Base-by-base conservation (phyloP, 2,113 vertebrate species). In the Rana temporaria region DNA sequence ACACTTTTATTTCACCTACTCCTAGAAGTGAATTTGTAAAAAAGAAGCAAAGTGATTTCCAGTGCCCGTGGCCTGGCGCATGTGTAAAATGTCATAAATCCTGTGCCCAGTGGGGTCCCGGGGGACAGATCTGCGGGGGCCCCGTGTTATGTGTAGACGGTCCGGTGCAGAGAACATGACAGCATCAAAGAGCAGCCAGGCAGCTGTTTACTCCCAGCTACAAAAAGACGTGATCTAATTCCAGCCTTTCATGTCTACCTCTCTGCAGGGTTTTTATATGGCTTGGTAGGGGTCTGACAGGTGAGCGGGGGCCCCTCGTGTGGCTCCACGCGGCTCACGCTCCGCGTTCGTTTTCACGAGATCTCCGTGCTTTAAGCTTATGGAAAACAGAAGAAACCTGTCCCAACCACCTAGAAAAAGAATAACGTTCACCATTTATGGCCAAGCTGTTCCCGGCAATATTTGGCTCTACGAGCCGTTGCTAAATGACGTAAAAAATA, bases 221-320 rank as follows among this genome's bases (percentile, higher is more conserved):
- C 75, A 53, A 30, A 30, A 65, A 65, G 60, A 64, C 62, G 32
- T 52, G 60, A 78, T 65, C 18, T 64, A 65, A 78, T 55, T 65
- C 38, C 55, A 18, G 20, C 8, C 71, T 53, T 53, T 77, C 74
- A 77, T 77, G 74, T 78, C 75, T 55, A 78, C 75, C 62, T 66
- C 75, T 78, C 75, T 19, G 75, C 75, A 65, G 75, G 74, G 34
- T 18, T 42, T 30, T 52, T 64, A 64, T 60, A 73, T 48, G 34
- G 70, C 70, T 12, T 24, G 3, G 30, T 57, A 53, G 60, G 75
- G 75, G 75, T 55, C 75, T 52, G n/a, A 78, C 75, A 78, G 75
- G 75, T 78, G 75, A 66, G 75, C 22, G 42, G 12, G 38, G 1
- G 1, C 26, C 26, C 62, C 75, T 17, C 6, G n/a, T 20, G 15